Percentiles rank a stretch among this genome's conserved stretches.
Evolutionary conservation across 2,888 invertebrate species (phyloP).

Genomic region (Ectropis crepuscularia): DNA sequence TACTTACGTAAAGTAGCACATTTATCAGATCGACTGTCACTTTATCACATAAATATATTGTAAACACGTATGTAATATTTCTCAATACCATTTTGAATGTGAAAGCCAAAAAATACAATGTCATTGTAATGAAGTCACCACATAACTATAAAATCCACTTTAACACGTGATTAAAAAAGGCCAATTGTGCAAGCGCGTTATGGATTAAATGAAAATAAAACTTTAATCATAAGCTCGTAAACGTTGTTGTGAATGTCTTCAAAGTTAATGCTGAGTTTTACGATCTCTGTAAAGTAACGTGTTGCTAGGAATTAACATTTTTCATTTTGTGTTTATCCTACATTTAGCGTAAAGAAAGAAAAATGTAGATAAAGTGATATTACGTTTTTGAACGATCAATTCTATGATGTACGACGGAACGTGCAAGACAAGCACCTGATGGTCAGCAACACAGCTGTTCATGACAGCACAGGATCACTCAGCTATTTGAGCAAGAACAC

Average conservation of each 20-base stretch:
- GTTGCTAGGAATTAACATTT: background rate
- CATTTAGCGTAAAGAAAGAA: no score
- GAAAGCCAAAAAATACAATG: slow-evolving; percentile 24
- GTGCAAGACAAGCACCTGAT: no score
- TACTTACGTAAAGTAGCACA: no score
- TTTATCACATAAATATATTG: background rate
- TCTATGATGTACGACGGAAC: no score
- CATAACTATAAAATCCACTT: slow-evolving; percentile 18
- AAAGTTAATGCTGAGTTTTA: slow-evolving; percentile 16
- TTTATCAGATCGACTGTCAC: slow-evolving; percentile 13
- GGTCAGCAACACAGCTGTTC: no score
- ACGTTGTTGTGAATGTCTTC: slow-evolving; percentile 13
- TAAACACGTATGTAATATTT: slow-evolving; percentile 9
- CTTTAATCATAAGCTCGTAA: slow-evolving; percentile 20
- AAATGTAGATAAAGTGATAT: no score
- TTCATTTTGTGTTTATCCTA: no score
- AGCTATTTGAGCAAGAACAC: no score
- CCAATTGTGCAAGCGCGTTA: slow-evolving; percentile 22
- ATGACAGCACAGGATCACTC: no score
- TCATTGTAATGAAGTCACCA: slow-evolving; percentile 27
- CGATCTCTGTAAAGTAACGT: background rate
- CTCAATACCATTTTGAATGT: slow-evolving; percentile 15
- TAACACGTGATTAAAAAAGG: slow-evolving; percentile 19
- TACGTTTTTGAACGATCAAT: no score
- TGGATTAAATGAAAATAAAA: slow-evolving; percentile 17